phyloP scores from a whole-genome alignment of 2,888 invertebrate genomes.

The Lapara coniferarum region DNA sequence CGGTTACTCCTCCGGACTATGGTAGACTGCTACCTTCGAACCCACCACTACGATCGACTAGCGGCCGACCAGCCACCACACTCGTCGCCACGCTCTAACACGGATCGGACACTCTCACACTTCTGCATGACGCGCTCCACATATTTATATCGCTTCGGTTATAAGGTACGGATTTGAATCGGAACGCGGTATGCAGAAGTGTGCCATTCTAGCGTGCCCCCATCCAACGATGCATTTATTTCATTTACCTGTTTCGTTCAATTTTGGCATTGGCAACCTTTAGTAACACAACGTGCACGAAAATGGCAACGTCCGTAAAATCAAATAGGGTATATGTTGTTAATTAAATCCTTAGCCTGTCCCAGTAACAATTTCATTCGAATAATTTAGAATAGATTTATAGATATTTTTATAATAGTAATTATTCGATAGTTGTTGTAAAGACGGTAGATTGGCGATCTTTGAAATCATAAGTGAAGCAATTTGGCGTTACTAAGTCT shows the following conservation, averaged over 20 bases:
- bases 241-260: slow-evolving; percentile 57
- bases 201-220: slow-evolving; percentile 16
- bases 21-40: slow-evolving; percentile 76
- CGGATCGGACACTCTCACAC: not conserved
- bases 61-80: slow-evolving; percentile 42
- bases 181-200: not conserved
- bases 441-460: slow-evolving; percentile 56
- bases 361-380: slow-evolving; percentile 73
- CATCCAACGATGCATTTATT: slow-evolving; percentile 64
- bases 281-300: slow-evolving; percentile 60
- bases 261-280: slow-evolving; percentile 61
- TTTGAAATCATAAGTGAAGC: slow-evolving; percentile 48
- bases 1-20: slow-evolving; percentile 87
- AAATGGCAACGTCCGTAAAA: slow-evolving; percentile 62
- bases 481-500: slow-evolving; percentile 29
- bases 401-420: slow-evolving; percentile 83
- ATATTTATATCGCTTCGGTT: slow-evolving; percentile 15
- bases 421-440: slow-evolving; percentile 73
- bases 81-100: slow-evolving; percentile 36
- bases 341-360: slow-evolving; percentile 80
- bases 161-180: slow-evolving; percentile 2
- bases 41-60: slow-evolving; percentile 39
- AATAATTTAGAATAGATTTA: slow-evolving; percentile 78
- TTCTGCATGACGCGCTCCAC: slow-evolving; percentile 4
- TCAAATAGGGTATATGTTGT: slow-evolving; percentile 77